Evolutionary conservation across 37 sponge, comb jelly and placozoan species (phyloP), one percentile per base, ranked within the genome.

Genomic region (Tethya wilhelma): DNA sequence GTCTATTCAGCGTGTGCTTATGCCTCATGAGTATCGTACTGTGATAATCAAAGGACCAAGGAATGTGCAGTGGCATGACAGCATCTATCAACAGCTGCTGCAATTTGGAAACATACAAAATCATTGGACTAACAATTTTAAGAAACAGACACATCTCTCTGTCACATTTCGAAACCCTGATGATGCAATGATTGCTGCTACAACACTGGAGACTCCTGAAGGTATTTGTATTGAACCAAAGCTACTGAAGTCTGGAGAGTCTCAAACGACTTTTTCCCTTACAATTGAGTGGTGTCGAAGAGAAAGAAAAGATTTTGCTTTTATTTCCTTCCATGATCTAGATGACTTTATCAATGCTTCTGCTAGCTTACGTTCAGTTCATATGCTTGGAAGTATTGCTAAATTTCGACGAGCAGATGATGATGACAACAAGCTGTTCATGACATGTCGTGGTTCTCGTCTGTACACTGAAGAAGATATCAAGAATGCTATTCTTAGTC

Each of bases 271-370:
- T 1, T 77, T 77, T 42, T 75, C 77, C 2, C 71, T 87, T 14
- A 67, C 58, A 26, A 38, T 87, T 37, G 82, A 81, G 77, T 87
- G 88, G 88, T 26, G 37, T 34, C 39, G 88, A 67, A 41, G 88
- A 56, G 38, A 65, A 4, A 80, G 88, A 19, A 53, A 43, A 59
- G 38, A 64, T 36, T 75, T 70, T 76, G 88, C 64, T 19, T 81
- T 76, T 56, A 3, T 86, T 2, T 4, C 30, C n/a, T 86, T 86
- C 65, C 34, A 46, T 25, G 9, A 26, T 17, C 26, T 0, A 17
- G 67, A 67, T 20, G 74, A 80, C 44, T 34, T 20, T 42, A 2
- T 36, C 17, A 78, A 64, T 32, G 73, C 79, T 22, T 9, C 23
- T 2, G 1, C 20, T 0, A 58, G 45, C n/a, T n/a, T n/a, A 30